Evolutionary conservation across 2,888 invertebrate genomes (phyloP), one percentile per base, ranked within the genome.

Genomic region (Acanthosepion lycidas): DNA sequence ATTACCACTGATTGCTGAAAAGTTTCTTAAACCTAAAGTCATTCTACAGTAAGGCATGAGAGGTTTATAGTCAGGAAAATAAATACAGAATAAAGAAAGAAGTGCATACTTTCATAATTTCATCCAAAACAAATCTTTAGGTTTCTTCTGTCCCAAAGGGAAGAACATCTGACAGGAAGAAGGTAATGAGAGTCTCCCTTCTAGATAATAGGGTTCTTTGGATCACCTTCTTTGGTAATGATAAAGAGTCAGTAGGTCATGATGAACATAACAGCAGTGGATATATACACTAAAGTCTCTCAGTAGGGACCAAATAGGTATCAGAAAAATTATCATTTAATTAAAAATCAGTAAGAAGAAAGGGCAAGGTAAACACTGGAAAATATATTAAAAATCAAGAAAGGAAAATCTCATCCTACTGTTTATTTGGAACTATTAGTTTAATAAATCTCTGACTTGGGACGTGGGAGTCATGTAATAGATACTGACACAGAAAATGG

Each of bases 141-240:
- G 9, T 78, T 78, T 33, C 12, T 0, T 33, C 12, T n/a, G n/a
- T 33, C 78, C 78, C n/a, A n/a, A n/a, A 78, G 78, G 78, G n/a
- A 78, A 78, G 78, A 78, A 78, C 78, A 78, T 78, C 78, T 78
- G 78, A n/a, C 78, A n/a, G 78, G n/a, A 78, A 78, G 78, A 78
- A n/a, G 15, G 78, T 78, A 78, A 78, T n/a, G 33, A 33, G 78
- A 78, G 78, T n/a, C n/a, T 33, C n/a, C n/a, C 59, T n/a, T n/a
- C n/a, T n/a, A 78, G n/a, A 78, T 78, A 33, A 78, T 78, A n/a
- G 78, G n/a, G 78, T 20, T 33, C 78, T 28, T 15, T 33, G n/a
- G 78, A 78, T 78, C 78, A 78, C 33, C 78, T 78, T 78, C 9
- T 78, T 33, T n/a, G 78, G 78, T 78, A 78, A 78, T 78, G n/a